Percentiles rank a stretch among this genome's conserved stretches.
Evolutionary conservation across 2,888 invertebrate genomes (phyloP).

Genomic region (Stenurella melanura): DNA sequence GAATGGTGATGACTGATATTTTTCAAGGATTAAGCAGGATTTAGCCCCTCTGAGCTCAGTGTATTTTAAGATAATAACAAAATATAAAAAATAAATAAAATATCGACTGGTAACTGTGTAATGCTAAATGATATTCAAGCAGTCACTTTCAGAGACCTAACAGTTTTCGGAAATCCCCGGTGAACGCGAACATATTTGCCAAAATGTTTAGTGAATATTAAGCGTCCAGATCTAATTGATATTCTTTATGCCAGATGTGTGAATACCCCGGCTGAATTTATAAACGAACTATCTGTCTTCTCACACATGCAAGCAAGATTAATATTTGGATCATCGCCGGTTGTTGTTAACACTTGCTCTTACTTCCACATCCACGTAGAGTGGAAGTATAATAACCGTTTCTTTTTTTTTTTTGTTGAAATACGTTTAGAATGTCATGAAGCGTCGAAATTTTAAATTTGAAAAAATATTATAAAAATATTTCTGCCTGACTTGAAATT

Average conservation of each 20-base stretch:
- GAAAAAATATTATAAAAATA: too few species aligned
- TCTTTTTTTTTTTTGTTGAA: too few species aligned
- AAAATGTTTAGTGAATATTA: conserved; percentile 18
- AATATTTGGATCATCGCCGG: conserved; percentile 8
- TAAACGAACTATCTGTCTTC: conserved; percentile 5
- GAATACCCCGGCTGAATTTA: conserved; percentile 3
- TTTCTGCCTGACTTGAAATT: too few species aligned
- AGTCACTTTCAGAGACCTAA: neutral
- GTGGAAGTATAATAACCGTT: too few species aligned
- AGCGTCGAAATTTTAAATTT: too few species aligned
- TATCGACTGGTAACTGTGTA: neutral
- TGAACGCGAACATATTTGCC: conserved; percentile 19
- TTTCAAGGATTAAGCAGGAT: too few species aligned
- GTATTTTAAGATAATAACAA: too few species aligned
- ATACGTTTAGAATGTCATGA: too few species aligned
- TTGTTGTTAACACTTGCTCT: neutral
- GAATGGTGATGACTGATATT: too few species aligned
- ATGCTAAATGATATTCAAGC: neutral
- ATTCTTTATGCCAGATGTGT: conserved; percentile 10
- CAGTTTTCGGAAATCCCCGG: conserved; percentile 16
- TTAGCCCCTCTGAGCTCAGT: too few species aligned
- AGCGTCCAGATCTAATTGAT: conserved; percentile 11
- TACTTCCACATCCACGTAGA: too few species aligned
- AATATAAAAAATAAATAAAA: too few species aligned
- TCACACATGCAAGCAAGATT: neutral